Conservation (phyloP, 2,888 invertebrate genomes). For the Bhutanitis thaidina region DNA sequence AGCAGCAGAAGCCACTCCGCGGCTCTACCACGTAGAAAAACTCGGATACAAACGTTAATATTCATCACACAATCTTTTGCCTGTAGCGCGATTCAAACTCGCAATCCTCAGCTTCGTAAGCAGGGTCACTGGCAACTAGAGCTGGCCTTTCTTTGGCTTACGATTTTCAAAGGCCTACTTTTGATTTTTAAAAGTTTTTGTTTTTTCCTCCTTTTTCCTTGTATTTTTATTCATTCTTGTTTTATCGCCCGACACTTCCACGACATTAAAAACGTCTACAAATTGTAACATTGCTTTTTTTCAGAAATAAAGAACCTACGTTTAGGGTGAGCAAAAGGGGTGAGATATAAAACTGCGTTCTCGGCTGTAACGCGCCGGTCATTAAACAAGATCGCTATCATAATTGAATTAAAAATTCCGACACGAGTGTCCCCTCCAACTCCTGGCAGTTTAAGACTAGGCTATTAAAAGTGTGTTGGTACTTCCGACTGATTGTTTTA, state of each 20-base stretch:
- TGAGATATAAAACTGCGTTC: constrained; percentile 29
- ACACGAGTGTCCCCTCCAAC: constrained; percentile 56
- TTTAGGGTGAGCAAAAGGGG: constrained; percentile 21
- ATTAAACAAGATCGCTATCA: constrained; percentile 79
- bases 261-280: constrained; percentile 13
- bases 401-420: constrained; percentile 80
- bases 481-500: no score
- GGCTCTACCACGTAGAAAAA: no score
- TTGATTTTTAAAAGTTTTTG: no score
- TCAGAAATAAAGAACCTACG: constrained; percentile 24
- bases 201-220: neutral
- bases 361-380: constrained; percentile 36
- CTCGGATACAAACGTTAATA: no score
- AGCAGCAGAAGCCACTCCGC: no score
- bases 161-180: no score
- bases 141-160: no score
- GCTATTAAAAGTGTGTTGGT: constrained; percentile 12
- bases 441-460: neutral
- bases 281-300: constrained; percentile 12
- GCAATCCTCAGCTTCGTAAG: no score
- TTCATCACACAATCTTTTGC: no score
- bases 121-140: no score
- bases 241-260: neutral
- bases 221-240: neutral
- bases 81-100: no score